phyloP scores from a whole-genome alignment of 2,797 vertebrate genomes.

The Enteromius mattozi region DNA sequence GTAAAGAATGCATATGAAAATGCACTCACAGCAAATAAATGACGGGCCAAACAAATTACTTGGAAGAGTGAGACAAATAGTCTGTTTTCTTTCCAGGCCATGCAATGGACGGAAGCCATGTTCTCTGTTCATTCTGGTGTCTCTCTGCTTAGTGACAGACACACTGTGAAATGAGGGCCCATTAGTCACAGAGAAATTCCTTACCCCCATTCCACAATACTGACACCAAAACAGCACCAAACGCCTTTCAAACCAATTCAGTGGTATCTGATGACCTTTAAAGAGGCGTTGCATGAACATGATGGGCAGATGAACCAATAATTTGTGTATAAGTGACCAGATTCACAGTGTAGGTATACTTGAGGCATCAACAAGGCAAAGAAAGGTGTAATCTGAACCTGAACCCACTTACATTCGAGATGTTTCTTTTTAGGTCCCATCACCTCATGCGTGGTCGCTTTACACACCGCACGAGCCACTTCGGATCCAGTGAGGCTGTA shows the following conservation, averaged over 20 bases:
- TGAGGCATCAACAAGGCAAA: neutral
- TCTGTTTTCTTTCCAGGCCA: conserved; percentile 14
- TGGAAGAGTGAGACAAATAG: conserved; percentile 5
- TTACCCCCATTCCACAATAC: conserved; percentile 26
- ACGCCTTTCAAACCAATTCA: conserved; percentile 1
- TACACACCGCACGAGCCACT: conserved; percentile 94
- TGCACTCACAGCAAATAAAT: neutral
- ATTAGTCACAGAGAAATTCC: conserved; percentile 30
- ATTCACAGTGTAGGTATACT: neutral
- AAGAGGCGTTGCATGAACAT: neutral
- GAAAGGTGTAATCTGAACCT: neutral
- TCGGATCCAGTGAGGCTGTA: conserved; percentile 98
- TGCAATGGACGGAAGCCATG: conserved; percentile 48
- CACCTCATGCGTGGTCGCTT: conserved; percentile 97
- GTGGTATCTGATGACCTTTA: conserved; percentile 11
- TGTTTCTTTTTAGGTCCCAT: conserved; percentile 99
- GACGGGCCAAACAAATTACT: neutral
- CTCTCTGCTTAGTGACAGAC: conserved; percentile 47
- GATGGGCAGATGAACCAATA: neutral
- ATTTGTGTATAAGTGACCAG: neutral
- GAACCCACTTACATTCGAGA: conserved; percentile 94
- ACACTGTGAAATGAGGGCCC: conserved; percentile 41
- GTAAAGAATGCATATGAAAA: neutral
- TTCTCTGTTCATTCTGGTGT: conserved; percentile 41
- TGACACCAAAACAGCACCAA: neutral